phyloP scores from a whole-genome alignment of 2,113 vertebrate genomes.

The Etheostoma cragini region DNA sequence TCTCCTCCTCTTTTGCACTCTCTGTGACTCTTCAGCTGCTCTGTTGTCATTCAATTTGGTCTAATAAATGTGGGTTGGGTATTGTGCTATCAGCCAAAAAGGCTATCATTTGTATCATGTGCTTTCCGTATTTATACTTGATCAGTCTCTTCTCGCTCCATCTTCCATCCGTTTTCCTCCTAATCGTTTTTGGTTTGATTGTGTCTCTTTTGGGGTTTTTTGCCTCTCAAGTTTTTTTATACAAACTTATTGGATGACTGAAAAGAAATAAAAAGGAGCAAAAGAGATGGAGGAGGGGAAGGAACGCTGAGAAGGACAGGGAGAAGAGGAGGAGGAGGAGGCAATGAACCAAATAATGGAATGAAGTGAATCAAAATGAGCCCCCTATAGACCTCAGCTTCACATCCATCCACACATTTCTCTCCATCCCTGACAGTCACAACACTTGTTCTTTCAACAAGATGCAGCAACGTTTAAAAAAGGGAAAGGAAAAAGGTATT shows the following conservation, averaged over 20 bases:
- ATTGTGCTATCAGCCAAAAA: background rate
- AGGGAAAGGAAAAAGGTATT: too few species aligned
- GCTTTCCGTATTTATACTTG: constrained; percentile 10
- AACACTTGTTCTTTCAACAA: background rate
- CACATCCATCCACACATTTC: constrained; percentile 29
- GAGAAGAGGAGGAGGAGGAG: constrained; percentile 28
- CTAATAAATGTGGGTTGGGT: background rate
- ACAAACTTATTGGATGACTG: constrained; percentile 39
- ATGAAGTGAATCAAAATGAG: constrained; percentile 70
- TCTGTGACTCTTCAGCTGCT: background rate
- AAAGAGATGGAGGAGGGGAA: constrained; percentile 34
- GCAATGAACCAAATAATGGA: constrained; percentile 75
- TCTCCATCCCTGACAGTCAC: background rate
- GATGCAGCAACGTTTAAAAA: background rate
- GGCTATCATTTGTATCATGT: constrained; percentile 21
- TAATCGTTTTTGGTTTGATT: background rate
- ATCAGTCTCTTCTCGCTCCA: background rate
- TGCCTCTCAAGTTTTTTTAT: constrained; percentile 14
- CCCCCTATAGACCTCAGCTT: constrained; percentile 49
- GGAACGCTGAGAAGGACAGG: background rate
- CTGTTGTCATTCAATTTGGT: constrained; percentile 11
- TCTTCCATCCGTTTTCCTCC: background rate
- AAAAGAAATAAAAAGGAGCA: constrained; percentile 18
- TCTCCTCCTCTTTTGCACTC: constrained; percentile 7
- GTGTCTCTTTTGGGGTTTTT: constrained; percentile 2